Conservation (phyloP, 2,888 invertebrate species). For the Metopia argyrocephala region DNA sequence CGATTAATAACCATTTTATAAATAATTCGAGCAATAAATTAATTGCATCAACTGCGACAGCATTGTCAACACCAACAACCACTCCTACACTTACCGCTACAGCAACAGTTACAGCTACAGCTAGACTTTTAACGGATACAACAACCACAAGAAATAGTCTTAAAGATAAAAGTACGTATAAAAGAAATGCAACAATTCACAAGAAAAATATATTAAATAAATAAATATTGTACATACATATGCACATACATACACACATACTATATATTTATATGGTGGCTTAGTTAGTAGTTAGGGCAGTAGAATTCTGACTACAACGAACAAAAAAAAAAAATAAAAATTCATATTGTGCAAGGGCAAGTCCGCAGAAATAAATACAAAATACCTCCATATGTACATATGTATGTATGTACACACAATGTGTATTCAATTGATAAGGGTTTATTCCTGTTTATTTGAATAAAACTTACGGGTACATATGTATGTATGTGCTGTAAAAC, state of each 20-base stretch:
- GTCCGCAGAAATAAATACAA: no score
- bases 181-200: slow-evolving; percentile 5
- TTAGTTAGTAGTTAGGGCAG: no score
- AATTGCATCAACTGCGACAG: no score
- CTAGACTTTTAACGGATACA: slow-evolving; percentile 55
- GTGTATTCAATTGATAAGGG: no score
- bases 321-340: neutral
- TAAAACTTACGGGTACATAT: no score
- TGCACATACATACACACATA: no score
- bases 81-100: neutral
- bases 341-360: neutral
- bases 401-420: no score
- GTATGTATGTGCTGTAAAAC: no score
- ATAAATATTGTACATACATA: no score
- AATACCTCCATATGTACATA: no score
- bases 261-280: no score
- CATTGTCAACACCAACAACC: slow-evolving; percentile 18
- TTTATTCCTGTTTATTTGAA: no score
- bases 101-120: slow-evolving; percentile 22
- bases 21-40: neutral
- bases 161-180: slow-evolving; percentile 62
- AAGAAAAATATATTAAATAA: neutral
- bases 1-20: slow-evolving; percentile 20
- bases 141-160: slow-evolving; percentile 34
- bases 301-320: neutral